Evolutionary conservation across 2,888 invertebrate genomes (phyloP), one percentile per base, ranked within the genome.

Genomic region (Mycalesis mineus): DNA sequence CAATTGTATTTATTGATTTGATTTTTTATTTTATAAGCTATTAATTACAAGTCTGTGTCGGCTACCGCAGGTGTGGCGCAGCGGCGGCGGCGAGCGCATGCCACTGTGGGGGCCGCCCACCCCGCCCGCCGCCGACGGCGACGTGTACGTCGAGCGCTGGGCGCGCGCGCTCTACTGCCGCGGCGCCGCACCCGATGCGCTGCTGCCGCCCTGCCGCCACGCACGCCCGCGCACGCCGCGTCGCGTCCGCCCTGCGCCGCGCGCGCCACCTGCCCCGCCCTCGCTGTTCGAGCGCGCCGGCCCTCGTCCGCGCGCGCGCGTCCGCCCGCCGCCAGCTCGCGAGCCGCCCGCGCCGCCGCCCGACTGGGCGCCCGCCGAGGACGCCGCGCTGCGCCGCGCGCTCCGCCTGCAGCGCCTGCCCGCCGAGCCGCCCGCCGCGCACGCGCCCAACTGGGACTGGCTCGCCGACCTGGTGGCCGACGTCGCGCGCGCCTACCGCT

Each of bases 381-480:
- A 98, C 81, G 95, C 95, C 91, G 94, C 95, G 28, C 91, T 98
- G 57, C 89, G 98, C 15, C 95, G 96, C 85, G 96, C 96, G 0
- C 90, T 95, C 48, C 94, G 94, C 65, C 91, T 92, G 70, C 95
- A 95, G 82, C 82, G 83, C 22, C 74, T 83, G 72, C 86, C 91
- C 94, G 65, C 92, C 94, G 80, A 92, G 94, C 58, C 84, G 70
- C 77, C 88, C 94, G 59, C 94, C 95, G 62, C 96, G 95, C 97
- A 96, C 75, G 95, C 95, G 22, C 95, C 97, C 44, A 99, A 99
- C 89, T 99, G 98, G 98, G 98, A 99, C 79, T 92, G 98, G 77
- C 96, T 96, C 7, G 94, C 97, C 17, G 97, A 98, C 76, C 92
- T 95, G 69, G 97, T 98, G 1, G 97, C 95, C 82, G 93, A 94